A percentile compares a stretch with the other conserved stretches of the same genome.
Conservation (phyloP, 2,797 vertebrate species). For the Leuciscus waleckii region DNA sequence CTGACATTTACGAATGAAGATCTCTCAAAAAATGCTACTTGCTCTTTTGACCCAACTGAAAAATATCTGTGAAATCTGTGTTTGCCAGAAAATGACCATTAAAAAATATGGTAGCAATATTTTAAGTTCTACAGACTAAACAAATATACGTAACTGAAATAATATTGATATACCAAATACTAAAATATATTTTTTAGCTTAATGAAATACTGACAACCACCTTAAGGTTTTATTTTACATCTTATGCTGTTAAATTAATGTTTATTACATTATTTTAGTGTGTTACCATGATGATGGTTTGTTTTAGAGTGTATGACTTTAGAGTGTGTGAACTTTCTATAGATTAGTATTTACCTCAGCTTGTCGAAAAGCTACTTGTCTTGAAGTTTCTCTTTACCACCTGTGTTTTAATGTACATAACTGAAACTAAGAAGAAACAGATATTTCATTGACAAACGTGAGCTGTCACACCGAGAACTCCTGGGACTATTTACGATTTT, state of each 20-base stretch:
- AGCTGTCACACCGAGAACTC: not conserved
- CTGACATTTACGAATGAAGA: slow-evolving; percentile 50
- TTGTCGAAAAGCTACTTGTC: too few species aligned
- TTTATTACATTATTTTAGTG: too few species aligned
- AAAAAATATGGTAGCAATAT: not conserved
- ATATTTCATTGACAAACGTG: not conserved
- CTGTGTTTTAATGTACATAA: not conserved
- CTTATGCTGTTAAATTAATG: too few species aligned
- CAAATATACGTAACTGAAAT: not conserved
- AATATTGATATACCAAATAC: not conserved
- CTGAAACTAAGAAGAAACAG: not conserved
- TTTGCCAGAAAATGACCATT: not conserved
- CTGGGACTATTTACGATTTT: not conserved
- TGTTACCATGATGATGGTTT: too few species aligned
- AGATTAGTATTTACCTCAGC: too few species aligned
- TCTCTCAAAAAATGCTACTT: slow-evolving; percentile 52
- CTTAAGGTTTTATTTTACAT: not conserved
- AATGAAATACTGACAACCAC: not conserved
- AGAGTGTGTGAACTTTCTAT: too few species aligned
- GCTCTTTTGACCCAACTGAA: slow-evolving; percentile 38
- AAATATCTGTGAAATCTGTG: not conserved
- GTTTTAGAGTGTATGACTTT: too few species aligned
- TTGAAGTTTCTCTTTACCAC: too few species aligned
- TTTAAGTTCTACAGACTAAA: not conserved
- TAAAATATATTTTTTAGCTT: not conserved